phyloP scores from a whole-genome alignment of 2,888 invertebrate species.

The Drosophila eohydei region DNA sequence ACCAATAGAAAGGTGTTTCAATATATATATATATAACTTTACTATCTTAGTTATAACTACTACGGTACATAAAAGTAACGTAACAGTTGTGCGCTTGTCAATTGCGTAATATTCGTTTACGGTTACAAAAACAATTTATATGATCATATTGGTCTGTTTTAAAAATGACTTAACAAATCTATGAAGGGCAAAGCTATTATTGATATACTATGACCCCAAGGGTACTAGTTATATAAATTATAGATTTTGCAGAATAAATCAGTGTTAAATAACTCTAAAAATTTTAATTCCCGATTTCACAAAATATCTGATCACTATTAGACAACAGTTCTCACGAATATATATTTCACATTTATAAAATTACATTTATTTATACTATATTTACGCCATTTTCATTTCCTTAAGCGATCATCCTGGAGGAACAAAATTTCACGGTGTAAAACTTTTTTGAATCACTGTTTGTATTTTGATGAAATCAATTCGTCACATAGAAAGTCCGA shows the following conservation, averaged over 20 bases:
- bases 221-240: background rate
- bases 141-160: background rate
- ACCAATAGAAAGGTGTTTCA: background rate
- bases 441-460: background rate
- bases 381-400: background rate
- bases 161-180: background rate
- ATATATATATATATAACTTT: background rate
- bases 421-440: background rate
- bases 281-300: background rate
- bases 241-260: background rate
- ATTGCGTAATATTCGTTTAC: conserved; percentile 3
- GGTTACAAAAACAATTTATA: conserved; percentile 3
- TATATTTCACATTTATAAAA: background rate
- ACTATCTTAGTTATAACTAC: background rate
- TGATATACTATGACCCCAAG: background rate
- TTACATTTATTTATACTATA: background rate
- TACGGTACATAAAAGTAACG: conserved; percentile 6
- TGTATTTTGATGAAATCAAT: conserved; percentile 9
- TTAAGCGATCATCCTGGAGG: background rate
- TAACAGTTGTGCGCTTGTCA: background rate
- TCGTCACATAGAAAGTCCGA: background rate
- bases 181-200: background rate
- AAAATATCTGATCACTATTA: background rate
- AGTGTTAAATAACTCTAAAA: background rate
- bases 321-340: background rate